Evolutionary conservation across 2,888 invertebrate genomes (phyloP).

Genomic region (Chrysolina haemoptera): DNA sequence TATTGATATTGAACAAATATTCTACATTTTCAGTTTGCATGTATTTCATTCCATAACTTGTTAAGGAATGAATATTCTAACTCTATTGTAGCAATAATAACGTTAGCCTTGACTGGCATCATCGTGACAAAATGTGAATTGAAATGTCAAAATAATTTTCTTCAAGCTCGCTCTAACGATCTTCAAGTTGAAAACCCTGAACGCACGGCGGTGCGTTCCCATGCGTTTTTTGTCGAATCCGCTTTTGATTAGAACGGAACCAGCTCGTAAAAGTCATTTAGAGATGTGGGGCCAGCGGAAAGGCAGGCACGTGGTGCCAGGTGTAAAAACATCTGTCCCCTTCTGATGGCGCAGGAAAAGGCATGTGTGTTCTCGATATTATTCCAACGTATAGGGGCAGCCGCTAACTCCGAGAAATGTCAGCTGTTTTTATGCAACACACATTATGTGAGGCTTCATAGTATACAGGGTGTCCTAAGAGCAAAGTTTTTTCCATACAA

Average conservation of each 20-base stretch:
- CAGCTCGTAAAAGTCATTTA: slow-evolving; percentile 24
- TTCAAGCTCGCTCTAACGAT: no score
- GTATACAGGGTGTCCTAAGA: not conserved
- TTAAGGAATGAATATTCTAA: no score
- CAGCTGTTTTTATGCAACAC: slow-evolving; percentile 22
- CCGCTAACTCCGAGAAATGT: slow-evolving; percentile 1
- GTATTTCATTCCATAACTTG: no score
- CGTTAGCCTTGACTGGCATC: no score
- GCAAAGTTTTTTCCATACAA: no score
- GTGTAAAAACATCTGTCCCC: slow-evolving; percentile 43
- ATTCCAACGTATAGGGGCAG: slow-evolving; percentile 23
- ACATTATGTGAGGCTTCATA: not conserved
- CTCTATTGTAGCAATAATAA: no score
- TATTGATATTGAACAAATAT: no score
- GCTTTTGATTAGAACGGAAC: slow-evolving; percentile 11
- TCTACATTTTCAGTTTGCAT: no score
- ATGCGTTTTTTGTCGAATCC: slow-evolving; percentile 3
- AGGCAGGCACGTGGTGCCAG: slow-evolving; percentile 41
- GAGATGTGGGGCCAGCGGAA: slow-evolving; percentile 14
- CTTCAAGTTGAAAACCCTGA: no score
- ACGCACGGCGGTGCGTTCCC: not conserved
- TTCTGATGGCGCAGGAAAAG: slow-evolving; percentile 12
- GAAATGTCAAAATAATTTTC: no score
- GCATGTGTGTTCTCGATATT: slow-evolving; percentile 22
- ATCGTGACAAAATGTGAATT: no score